phyloP scores from a whole-genome alignment of 1,140 invertebrate species.

The Littorina saxatilis region DNA sequence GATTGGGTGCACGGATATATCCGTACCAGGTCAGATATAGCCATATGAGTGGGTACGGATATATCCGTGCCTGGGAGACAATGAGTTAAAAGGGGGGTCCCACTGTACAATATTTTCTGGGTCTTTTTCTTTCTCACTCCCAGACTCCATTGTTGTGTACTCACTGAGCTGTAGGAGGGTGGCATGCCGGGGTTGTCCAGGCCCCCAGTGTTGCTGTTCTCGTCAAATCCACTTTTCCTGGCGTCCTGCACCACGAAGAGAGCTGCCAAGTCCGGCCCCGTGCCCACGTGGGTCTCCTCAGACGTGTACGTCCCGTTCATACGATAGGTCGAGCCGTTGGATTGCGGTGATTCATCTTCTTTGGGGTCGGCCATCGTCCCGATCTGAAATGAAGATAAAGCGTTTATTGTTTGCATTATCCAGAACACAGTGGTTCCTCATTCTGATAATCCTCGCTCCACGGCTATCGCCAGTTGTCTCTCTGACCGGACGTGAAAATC shows the following conservation, averaged over 20 bases:
- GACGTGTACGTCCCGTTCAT: not conserved
- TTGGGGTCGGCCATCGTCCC: not conserved
- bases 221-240: not conserved
- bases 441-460: no score
- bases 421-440: no score
- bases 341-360: not conserved
- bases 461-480: no score
- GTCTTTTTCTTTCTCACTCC: no score
- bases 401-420: no score
- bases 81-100: no score
- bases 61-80: no score
- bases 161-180: slow-evolving; percentile 1
- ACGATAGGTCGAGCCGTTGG: not conserved
- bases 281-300: not conserved
- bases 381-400: slow-evolving; percentile 3
- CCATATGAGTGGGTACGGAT: no score
- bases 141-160: not conserved
- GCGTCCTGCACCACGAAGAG: slow-evolving; percentile 21
- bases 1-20: no score
- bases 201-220: not conserved
- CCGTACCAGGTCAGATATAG: no score
- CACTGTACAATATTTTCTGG: no score
- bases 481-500: no score
- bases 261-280: slow-evolving; percentile 19
- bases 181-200: not conserved